Conservation (phyloP, 2,113 vertebrate species). For the Thalassarche chlororhynchos region DNA sequence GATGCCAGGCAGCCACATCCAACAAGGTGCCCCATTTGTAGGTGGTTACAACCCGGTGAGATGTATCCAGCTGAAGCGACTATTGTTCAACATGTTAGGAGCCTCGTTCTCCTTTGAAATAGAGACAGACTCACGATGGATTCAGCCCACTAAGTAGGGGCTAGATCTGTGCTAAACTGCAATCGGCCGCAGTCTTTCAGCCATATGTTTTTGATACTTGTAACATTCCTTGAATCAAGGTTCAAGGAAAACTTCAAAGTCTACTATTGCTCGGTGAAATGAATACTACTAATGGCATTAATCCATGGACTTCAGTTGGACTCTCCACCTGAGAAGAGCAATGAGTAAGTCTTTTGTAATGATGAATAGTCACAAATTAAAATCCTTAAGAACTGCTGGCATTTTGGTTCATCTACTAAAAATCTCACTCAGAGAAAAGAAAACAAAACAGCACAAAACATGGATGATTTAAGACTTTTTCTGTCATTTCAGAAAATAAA, state of each 20-base stretch:
- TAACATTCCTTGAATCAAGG: constrained; percentile 3
- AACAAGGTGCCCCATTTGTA: background rate
- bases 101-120: background rate
- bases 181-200: rapidly evolving
- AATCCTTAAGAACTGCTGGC: background rate
- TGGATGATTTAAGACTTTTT: background rate
- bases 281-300: background rate
- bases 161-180: background rate
- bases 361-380: background rate
- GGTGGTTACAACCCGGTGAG: background rate
- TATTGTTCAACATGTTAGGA: background rate
- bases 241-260: constrained; percentile 32
- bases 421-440: background rate
- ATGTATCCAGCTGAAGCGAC: background rate
- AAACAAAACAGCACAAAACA: background rate
- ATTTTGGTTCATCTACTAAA: background rate
- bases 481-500: background rate
- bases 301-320: background rate
- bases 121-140: background rate
- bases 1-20: background rate
- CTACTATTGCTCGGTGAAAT: background rate
- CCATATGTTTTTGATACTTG: constrained; percentile 16
- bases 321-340: background rate
- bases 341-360: background rate
- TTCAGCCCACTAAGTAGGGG: background rate